These are phyloP conservation scores for Hypothenemus hampei DNA, from an alignment of 1,140 invertebrate species.

Conservation along the genomic window DNA sequence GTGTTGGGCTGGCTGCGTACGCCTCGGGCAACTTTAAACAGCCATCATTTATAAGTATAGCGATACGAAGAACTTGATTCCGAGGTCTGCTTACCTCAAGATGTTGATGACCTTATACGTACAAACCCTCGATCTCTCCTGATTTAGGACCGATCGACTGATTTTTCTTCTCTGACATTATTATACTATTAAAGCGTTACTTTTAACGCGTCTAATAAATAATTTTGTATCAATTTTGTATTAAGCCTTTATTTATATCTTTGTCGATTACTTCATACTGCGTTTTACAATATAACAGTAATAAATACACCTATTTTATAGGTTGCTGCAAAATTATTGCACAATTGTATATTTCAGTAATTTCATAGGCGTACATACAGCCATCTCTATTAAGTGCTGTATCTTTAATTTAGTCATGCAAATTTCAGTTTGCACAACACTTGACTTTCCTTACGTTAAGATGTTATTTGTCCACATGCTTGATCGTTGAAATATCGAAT, in stretches of 20 bases:
- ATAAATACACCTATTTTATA: background rate
- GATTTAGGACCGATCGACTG: conserved; percentile 11
- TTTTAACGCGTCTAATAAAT: too few species aligned
- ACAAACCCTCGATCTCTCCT: conserved; percentile 29
- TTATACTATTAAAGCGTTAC: background rate
- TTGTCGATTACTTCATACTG: background rate
- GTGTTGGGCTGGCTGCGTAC: conserved; percentile 41
- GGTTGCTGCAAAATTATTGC: background rate
- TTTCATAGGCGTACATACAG: background rate
- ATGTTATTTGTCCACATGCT: too few species aligned
- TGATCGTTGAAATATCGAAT: too few species aligned
- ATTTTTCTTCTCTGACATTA: conserved; percentile 10
- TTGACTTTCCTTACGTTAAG: too few species aligned
- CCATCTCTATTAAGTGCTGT: too few species aligned
- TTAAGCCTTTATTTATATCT: background rate
- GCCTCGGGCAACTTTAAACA: conserved; percentile 40
- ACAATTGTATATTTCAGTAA: background rate
- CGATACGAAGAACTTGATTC: conserved; percentile 44
- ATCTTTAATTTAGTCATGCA: too few species aligned
- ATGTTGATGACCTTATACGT: conserved; percentile 40
- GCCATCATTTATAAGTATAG: conserved; percentile 45
- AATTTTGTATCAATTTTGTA: background rate
- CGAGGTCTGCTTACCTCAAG: conserved; percentile 38
- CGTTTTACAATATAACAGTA: background rate
- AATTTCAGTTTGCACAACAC: too few species aligned